phyloP scores from a whole-genome alignment of 2,113 vertebrate species.

The Dissostichus mawsoni region DNA sequence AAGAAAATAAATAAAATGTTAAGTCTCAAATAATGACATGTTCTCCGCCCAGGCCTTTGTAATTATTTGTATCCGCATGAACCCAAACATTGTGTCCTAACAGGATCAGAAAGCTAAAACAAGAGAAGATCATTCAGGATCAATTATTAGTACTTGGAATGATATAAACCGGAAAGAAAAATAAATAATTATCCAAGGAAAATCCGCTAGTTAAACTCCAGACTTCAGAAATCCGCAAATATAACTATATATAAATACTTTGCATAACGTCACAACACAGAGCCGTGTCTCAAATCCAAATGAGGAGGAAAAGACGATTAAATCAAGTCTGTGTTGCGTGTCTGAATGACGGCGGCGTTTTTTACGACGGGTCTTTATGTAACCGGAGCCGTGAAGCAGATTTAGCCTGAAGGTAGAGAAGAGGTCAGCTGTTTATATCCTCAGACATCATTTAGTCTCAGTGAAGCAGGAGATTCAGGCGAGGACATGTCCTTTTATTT shows the following conservation, averaged over 20 bases:
- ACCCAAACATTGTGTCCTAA: no score
- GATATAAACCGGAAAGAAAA: not conserved
- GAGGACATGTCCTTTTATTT: not conserved
- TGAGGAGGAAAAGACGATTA: not conserved
- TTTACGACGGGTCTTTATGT: not conserved
- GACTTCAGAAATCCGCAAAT: not conserved
- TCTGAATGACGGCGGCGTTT: not conserved
- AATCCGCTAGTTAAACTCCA: not conserved
- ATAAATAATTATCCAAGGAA: no score
- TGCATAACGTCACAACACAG: not conserved
- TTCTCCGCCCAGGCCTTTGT: no score
- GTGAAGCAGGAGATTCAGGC: not conserved
- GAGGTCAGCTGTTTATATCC: not conserved
- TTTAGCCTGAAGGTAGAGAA: not conserved
- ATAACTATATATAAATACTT: not conserved
- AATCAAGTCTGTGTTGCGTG: not conserved
- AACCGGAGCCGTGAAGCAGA: not conserved
- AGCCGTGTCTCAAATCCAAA: not conserved
- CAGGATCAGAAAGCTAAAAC: no score
- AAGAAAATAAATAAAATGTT: no score
- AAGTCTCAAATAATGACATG: no score
- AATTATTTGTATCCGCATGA: no score
- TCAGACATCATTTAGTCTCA: not conserved
- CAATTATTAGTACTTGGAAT: no score
- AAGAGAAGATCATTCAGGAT: no score